Percentiles rank a stretch among this genome's conserved stretches.
These are phyloP conservation scores for Pocillopora verrucosa DNA, from an alignment of 64 coral and sea anemone species.

Conservation along the genomic window DNA sequence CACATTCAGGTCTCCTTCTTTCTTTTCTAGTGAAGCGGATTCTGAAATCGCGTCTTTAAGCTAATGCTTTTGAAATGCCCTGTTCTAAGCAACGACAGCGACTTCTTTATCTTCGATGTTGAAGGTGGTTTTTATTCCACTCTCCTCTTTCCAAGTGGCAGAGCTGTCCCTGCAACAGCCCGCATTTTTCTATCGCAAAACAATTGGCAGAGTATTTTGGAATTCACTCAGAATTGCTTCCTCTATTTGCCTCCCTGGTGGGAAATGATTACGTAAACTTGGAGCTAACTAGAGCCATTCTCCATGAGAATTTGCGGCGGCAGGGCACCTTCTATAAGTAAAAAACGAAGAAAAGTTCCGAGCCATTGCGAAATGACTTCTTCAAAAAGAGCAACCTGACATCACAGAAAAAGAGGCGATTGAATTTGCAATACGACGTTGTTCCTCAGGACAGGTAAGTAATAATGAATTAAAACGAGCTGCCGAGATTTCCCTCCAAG, in stretches of 20 bases:
- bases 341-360: no score
- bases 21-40: constrained; percentile 75
- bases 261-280: constrained; percentile 70
- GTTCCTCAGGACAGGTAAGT: no score
- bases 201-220: constrained; percentile 57
- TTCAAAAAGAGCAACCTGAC: no score
- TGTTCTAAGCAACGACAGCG: constrained; percentile 78
- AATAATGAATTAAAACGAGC: no score
- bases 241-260: constrained; percentile 72
- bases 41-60: constrained; percentile 74
- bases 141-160: constrained; percentile 45
- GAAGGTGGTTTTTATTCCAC: constrained; percentile 74
- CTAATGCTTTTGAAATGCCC: constrained; percentile 57
- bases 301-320: no score
- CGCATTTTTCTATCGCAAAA: constrained; percentile 34
- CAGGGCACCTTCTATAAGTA: no score
- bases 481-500: no score
- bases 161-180: constrained; percentile 15
- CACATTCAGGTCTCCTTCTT: background rate
- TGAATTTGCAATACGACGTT: no score
- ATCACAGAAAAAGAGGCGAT: no score
- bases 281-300: no score
- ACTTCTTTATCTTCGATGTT: constrained; percentile 88
- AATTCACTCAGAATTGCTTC: constrained; percentile 58
- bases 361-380: no score